phyloP scores from a whole-genome alignment of 2,888 invertebrate genomes.

The Drosophila eohydei region DNA sequence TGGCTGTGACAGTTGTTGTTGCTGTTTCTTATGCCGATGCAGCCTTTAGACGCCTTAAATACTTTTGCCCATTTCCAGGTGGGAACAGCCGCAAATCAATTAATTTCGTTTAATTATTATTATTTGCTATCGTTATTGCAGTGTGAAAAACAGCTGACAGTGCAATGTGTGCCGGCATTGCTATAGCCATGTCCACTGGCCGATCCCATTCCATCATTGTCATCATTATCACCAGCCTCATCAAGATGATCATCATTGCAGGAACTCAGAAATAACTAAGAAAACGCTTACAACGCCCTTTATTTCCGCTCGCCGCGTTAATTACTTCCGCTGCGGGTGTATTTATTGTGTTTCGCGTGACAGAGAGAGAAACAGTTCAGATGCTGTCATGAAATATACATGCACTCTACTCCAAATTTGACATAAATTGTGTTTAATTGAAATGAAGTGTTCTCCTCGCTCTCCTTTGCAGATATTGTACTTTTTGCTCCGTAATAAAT shows the following conservation, averaged over 20 bases:
- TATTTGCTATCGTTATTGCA: constrained; percentile 47
- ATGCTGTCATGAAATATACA: constrained; percentile 64
- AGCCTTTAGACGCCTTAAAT: constrained; percentile 17
- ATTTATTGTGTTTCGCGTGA: constrained; percentile 65
- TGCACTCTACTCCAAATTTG: constrained; percentile 60
- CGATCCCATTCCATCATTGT: constrained; percentile 13
- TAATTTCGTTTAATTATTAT: constrained; percentile 59
- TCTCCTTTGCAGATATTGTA: constrained; percentile 1
- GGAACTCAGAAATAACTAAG: constrained; percentile 37
- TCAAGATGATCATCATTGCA: constrained; percentile 8
- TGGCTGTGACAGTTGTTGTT: constrained; percentile 58
- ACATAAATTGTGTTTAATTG: constrained; percentile 71
- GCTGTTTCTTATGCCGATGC: neutral
- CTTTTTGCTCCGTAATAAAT: neutral
- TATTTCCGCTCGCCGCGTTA: constrained; percentile 59
- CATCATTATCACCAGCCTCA: constrained; percentile 12
- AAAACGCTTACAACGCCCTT: constrained; percentile 69
- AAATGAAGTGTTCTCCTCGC: constrained; percentile 55
- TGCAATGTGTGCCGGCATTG: constrained; percentile 15
- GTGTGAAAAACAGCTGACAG: constrained; percentile 56
- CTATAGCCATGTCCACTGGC: neutral
- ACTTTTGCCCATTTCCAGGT: constrained; percentile 11
- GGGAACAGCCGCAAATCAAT: constrained; percentile 64
- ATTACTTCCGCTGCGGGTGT: constrained; percentile 72
- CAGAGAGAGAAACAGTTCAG: neutral